These are phyloP conservation scores for Coilia nasus DNA, from an alignment of 2,797 vertebrate genomes.

Conservation along the genomic window DNA sequence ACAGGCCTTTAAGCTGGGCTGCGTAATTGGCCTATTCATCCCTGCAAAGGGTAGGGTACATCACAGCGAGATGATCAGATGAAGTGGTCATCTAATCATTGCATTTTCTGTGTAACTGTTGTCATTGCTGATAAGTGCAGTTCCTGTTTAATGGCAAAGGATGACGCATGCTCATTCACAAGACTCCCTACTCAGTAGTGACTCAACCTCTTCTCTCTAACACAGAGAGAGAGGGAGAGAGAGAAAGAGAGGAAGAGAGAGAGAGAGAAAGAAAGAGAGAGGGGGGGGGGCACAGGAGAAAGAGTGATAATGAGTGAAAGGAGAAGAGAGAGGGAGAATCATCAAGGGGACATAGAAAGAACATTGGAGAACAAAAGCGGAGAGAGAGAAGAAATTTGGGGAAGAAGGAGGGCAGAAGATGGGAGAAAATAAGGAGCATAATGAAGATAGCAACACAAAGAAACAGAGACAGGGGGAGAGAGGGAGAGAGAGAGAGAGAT, in stretches of 20 bases:
- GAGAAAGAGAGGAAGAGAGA: background rate
- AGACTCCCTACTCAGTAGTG: constrained; percentile 4
- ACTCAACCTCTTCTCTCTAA: background rate
- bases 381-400: background rate
- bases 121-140: background rate
- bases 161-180: constrained; percentile 18
- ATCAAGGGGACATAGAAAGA: no score
- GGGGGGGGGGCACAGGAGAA: no score
- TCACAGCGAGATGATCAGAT: no score
- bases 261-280: background rate
- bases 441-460: background rate
- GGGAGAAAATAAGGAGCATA: background rate
- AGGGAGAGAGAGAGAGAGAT: background rate
- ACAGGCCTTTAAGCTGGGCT: no score
- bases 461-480: background rate
- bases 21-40: no score
- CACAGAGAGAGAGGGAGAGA: background rate
- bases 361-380: background rate
- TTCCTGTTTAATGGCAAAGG: background rate
- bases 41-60: no score
- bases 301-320: background rate
- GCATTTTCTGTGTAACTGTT: background rate
- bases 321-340: background rate
- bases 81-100: no score
- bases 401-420: background rate